Evolutionary conservation across 2,797 vertebrate genomes (phyloP).

Genomic region (Acanthurus leucopareius): DNA sequence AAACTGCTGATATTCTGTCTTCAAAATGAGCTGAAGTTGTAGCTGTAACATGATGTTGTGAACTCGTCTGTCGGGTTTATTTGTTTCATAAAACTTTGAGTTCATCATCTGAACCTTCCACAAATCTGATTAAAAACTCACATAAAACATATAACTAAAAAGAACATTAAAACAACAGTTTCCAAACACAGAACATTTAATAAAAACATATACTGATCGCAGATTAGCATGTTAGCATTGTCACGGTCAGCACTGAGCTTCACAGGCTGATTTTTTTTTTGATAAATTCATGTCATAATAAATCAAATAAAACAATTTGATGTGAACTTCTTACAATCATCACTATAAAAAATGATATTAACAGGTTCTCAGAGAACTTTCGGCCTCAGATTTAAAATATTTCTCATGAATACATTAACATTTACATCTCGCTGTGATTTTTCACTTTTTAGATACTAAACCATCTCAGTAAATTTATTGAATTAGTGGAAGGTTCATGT

Average conservation of each 20-base stretch:
- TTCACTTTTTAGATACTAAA: no score
- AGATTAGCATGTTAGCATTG: not conserved
- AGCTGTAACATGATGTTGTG: constrained; percentile 15
- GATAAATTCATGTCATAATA: not conserved
- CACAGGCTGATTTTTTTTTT: not conserved
- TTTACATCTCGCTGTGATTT: no score
- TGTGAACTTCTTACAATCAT: not conserved
- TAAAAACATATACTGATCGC: no score
- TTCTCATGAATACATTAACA: no score
- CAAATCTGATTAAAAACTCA: not conserved
- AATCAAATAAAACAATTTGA: not conserved
- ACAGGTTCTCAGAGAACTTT: no score
- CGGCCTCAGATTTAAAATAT: no score
- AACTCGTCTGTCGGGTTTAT: not conserved
- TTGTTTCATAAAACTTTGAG: constrained; percentile 7
- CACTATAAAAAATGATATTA: not conserved
- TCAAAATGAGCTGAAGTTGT: constrained; percentile 15
- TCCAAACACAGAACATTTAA: not conserved
- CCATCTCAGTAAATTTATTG: no score
- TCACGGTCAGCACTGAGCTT: not conserved
- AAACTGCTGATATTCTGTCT: constrained; percentile 6
- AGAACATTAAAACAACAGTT: not conserved
- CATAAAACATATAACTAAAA: no score
- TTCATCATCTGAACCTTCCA: constrained; percentile 36
- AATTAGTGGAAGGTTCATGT: constrained; percentile 20